Percentiles rank a stretch among this genome's conserved stretches.
Conservation (phyloP, 2,113 vertebrate species). For the Mormoops blainvillei region DNA sequence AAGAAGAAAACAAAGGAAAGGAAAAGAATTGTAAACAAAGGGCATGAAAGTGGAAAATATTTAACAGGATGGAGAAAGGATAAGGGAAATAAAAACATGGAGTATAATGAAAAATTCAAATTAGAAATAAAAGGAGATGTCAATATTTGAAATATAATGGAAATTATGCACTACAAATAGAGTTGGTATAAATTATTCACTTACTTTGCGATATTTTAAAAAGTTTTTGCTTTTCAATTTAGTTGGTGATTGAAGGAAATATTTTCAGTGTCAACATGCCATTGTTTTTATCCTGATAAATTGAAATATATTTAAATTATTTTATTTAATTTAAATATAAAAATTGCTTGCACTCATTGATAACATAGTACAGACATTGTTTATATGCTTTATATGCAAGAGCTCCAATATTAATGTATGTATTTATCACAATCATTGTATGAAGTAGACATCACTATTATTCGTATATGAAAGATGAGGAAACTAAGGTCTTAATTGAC, state of each 20-base stretch:
- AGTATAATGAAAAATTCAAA: background rate
- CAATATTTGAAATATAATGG: background rate
- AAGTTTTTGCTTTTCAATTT: too few relatives aligned
- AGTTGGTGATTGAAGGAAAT: background rate
- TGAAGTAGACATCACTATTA: background rate
- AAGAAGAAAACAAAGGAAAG: background rate
- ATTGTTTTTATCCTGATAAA: background rate
- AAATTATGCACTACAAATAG: background rate
- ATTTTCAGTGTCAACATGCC: background rate
- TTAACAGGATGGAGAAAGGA: background rate
- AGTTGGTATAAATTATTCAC: background rate
- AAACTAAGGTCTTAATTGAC: background rate
- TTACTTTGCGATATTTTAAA: background rate
- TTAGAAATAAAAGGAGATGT: background rate
- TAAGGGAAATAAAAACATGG: background rate
- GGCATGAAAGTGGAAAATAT: background rate
- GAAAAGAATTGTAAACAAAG: background rate
- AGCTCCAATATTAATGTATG: background rate
- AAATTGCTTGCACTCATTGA: background rate
- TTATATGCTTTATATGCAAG: background rate
- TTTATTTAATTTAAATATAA: background rate
- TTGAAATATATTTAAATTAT: background rate
- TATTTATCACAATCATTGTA: background rate
- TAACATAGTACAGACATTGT: background rate
- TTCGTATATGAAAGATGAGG: background rate